These are phyloP conservation scores for Cordylochernes scorpioides DNA, from an alignment of 2,888 invertebrate genomes.

Conservation along the genomic window DNA sequence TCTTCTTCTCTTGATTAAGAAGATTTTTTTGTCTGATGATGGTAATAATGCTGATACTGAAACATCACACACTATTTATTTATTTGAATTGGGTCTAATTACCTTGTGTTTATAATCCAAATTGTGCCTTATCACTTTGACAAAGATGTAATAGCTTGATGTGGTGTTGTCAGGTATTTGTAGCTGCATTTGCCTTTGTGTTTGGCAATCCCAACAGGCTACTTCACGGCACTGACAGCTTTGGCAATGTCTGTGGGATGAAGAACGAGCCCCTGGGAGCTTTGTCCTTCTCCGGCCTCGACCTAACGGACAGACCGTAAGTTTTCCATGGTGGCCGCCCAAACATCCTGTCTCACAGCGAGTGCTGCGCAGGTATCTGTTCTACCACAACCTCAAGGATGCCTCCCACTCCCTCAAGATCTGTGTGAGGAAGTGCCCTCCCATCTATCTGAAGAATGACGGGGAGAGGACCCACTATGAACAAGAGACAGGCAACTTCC, in stretches of 20 bases:
- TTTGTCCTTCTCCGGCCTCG: conserved; percentile 42
- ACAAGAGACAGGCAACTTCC: conserved; percentile 37
- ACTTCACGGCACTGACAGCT: conserved; percentile 73
- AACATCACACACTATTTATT: too few relatives aligned
- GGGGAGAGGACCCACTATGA: conserved; percentile 44
- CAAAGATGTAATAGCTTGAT: too few relatives aligned
- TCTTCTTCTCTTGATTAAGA: too few relatives aligned
- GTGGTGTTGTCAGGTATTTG: conserved; percentile 7
- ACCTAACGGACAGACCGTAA: conserved; percentile 44
- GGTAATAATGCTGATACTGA: too few relatives aligned
- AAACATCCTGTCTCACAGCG: not conserved
- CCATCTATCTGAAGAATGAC: conserved; percentile 32
- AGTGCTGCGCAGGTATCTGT: conserved; percentile 37
- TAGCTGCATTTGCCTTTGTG: conserved; percentile 13
- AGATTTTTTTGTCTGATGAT: too few relatives aligned
- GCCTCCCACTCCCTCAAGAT: conserved; percentile 50
- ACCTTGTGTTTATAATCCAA: too few relatives aligned
- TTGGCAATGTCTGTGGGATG: conserved; percentile 77
- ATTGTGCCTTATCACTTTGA: too few relatives aligned
- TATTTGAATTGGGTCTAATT: too few relatives aligned
- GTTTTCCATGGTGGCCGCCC: conserved; percentile 8
- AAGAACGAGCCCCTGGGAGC: conserved; percentile 28
- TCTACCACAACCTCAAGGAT: conserved; percentile 54
- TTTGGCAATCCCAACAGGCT: conserved; percentile 41
- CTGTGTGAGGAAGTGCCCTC: conserved; percentile 67